These are phyloP conservation scores for Hydropotes inermis DNA, from an alignment of 2,113 vertebrate genomes.

Conservation along the genomic window DNA sequence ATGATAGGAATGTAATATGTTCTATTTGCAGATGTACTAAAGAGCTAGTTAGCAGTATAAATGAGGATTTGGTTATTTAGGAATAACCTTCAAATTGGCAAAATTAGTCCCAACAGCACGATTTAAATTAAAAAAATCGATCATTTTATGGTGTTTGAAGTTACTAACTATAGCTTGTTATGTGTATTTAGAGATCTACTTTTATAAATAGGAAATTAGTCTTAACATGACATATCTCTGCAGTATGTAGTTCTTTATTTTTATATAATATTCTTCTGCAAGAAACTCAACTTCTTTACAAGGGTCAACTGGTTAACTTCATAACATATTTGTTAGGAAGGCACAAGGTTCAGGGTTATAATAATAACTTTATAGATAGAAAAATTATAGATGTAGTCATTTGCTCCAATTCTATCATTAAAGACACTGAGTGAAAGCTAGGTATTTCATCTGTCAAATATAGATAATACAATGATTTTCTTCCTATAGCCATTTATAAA, in stretches of 20 bases:
- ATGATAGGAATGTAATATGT: conserved; percentile 14
- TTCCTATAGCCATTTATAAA: neutral
- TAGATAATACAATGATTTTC: neutral
- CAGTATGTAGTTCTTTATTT: neutral
- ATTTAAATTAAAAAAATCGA: conserved; percentile 55
- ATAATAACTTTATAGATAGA: neutral
- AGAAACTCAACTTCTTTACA: neutral
- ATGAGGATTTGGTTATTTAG: conserved; percentile 65
- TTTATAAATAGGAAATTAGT: conserved; percentile 11
- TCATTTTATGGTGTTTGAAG: conserved; percentile 59
- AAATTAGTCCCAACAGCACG: conserved; percentile 51
- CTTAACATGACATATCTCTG: neutral
- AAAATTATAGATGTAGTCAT: neutral
- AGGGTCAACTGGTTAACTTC: neutral
- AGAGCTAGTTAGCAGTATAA: conserved; percentile 63
- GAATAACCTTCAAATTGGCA: conserved; percentile 65
- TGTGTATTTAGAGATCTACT: conserved; percentile 54
- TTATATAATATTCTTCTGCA: neutral
- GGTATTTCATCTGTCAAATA: neutral
- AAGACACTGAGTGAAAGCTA: neutral
- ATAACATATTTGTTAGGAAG: neutral
- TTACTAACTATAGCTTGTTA: conserved; percentile 35
- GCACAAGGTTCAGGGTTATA: neutral
- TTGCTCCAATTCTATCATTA: neutral
- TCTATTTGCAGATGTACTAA: conserved; percentile 52